Base-by-base conservation (phyloP, 2,797 vertebrate genomes). In the Phylloscopus collybita region DNA sequence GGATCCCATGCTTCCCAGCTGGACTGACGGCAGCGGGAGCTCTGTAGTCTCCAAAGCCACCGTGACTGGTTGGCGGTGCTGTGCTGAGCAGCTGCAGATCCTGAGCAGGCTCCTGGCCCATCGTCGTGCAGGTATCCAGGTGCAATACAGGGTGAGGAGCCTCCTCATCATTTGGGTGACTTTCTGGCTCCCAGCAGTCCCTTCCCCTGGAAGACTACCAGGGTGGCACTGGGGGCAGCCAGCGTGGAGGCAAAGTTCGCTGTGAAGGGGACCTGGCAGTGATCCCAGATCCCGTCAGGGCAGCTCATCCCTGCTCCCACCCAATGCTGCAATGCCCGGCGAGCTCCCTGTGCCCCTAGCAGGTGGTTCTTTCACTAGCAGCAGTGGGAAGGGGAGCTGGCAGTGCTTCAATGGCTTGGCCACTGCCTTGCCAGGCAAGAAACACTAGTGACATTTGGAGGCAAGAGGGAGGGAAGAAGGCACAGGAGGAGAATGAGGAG, bases 281-380 rank as follows among this genome's bases (percentile, higher is more conserved):
- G 22, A 12, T 90, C 74, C 89, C 9, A 3, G 26, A 13, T 54
- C 53, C 17, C 1, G 1, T 27, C 1, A 12, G 25, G 44, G 56
- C 14, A 42, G 59, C 45, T 76, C 8, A 4, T 57, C 79, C 73
- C 73, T 6, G 38, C 73, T 80, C 59, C 30, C 53, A 40, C n/a
- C 20, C 34, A 30, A 2, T 16, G 9, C 4, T 13, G 47, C 0
- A 1, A 25, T 51, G 62, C 30, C 45, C 3, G 1, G 34, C 1
- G 20, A 29, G 14, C 20, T 74, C 64, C 69, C n/a, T 11, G 17
- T 72, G 27, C 11, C 20, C 44, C 17, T 8, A 18, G 59, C 36
- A 71, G 60, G 47, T 42, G 38, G n/a, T 70, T 70, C 44, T 62
- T 51, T 45, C 29, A 45, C 25, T 17, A 25, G 38, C n/a, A 76